These are phyloP conservation scores for Laticauda laticaudata DNA, from an alignment of 2,113 vertebrate genomes.

Conservation along the genomic window DNA sequence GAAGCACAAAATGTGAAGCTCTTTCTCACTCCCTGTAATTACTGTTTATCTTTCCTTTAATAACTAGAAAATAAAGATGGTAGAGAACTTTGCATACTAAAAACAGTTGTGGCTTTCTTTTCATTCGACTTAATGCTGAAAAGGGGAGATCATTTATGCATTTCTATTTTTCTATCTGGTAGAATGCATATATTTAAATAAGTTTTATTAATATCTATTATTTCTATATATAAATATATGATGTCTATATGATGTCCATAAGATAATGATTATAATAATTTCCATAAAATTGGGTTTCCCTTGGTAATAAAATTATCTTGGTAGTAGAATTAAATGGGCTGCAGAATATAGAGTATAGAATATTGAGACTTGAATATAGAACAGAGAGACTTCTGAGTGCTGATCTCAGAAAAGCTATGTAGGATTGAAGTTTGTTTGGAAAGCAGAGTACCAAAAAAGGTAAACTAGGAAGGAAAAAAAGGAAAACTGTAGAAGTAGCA, in stretches of 20 bases:
- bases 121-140: not conserved
- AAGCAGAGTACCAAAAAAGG: not conserved
- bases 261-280: not conserved
- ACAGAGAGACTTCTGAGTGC: not conserved
- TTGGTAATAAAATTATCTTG: not conserved
- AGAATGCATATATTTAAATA: not conserved
- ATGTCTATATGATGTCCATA: not conserved
- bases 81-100: conserved; percentile 56
- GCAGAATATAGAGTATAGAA: not conserved
- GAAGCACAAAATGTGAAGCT: conserved; percentile 69
- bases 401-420: not conserved
- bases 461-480: not conserved
- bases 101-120: not conserved
- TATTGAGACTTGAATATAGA: too few species aligned
- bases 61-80: conserved; percentile 68
- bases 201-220: not conserved
- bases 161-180: not conserved
- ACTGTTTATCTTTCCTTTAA: conserved; percentile 27
- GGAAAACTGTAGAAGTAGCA: not conserved
- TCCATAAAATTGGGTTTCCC: not conserved
- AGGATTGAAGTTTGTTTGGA: not conserved
- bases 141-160: not conserved
- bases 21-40: conserved; percentile 54
- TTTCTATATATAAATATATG: not conserved
- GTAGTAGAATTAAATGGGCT: not conserved